Conservation (phyloP, 2,888 invertebrate species). For the Eristalis intricaria region DNA sequence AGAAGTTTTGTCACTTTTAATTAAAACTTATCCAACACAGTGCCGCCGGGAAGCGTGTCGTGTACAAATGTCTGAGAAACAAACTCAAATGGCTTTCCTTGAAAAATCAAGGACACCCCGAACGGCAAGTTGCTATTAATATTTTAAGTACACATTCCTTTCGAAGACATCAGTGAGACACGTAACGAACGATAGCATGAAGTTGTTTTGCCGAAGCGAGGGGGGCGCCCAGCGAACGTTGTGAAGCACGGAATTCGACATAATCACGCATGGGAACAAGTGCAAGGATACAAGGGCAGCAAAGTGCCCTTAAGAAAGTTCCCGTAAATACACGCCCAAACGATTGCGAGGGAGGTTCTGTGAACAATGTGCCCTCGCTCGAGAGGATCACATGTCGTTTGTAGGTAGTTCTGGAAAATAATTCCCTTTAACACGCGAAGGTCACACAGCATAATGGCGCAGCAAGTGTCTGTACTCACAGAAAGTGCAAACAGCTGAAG, state of each 20-base stretch:
- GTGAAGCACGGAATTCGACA: slow-evolving; percentile 1
- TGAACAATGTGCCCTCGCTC: not conserved
- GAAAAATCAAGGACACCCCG: not conserved
- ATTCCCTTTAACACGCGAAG: slow-evolving; percentile 61
- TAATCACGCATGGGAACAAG: slow-evolving; percentile 20
- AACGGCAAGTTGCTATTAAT: not conserved
- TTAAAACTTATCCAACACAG: not conserved
- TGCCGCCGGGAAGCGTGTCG: not conserved
- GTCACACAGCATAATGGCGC: slow-evolving; percentile 46
- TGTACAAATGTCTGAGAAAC: not conserved
- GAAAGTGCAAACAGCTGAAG: not conserved
- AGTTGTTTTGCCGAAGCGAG: not conserved
- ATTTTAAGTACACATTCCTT: not conserved
- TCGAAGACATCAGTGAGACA: not conserved
- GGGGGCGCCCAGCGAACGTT: not conserved
- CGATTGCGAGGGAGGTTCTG: not conserved
- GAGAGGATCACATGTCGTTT: not conserved
- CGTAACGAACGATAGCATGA: not conserved
- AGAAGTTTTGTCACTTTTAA: not conserved
- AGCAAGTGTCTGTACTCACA: not conserved
- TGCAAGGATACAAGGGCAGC: slow-evolving; percentile 11
- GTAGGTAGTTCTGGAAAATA: slow-evolving; percentile 29
- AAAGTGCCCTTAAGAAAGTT: slow-evolving; percentile 25
- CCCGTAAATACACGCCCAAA: slow-evolving; percentile 24
- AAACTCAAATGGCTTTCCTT: not conserved